phyloP scores from a whole-genome alignment of 1,140 invertebrate genomes.

The Scaptomyza hsui region DNA sequence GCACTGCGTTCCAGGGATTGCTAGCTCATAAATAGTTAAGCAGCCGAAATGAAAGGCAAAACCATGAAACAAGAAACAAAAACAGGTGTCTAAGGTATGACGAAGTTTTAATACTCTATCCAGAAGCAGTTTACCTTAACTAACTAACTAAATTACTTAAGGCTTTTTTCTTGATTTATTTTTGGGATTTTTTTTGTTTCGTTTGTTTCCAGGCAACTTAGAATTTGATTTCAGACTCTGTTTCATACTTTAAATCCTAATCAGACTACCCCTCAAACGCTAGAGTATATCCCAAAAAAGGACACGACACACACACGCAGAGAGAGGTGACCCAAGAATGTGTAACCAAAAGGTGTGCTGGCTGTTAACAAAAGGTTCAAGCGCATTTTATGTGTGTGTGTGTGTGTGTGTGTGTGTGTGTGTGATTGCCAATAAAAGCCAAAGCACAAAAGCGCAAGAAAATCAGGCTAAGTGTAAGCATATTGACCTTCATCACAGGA shows the following conservation, averaged over 20 bases:
- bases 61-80: background rate
- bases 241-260: too few relatives aligned
- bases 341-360: conserved; percentile 57
- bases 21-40: conserved; percentile 82
- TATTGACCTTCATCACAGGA: conserved; percentile 72
- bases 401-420: too few relatives aligned
- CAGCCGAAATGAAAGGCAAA: conserved; percentile 74
- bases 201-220: too few relatives aligned
- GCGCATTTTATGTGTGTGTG: conserved; percentile 73
- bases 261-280: too few relatives aligned
- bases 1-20: conserved; percentile 77
- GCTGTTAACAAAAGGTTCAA: conserved; percentile 76
- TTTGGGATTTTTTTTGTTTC: too few relatives aligned
- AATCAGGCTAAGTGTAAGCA: conserved; percentile 77
- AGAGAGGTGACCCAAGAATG: conserved; percentile 15
- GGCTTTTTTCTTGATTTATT: too few relatives aligned
- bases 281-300: conserved; percentile 25
- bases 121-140: background rate
- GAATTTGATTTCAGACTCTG: too few relatives aligned
- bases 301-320: conserved; percentile 42
- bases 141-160: background rate
- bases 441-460: conserved; percentile 61
- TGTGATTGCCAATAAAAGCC: conserved; percentile 68
- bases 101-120: background rate
- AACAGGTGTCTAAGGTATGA: too few relatives aligned